These are phyloP conservation scores for Cromileptes altivelis DNA, from an alignment of 2,113 vertebrate genomes.

Conservation along the genomic window DNA sequence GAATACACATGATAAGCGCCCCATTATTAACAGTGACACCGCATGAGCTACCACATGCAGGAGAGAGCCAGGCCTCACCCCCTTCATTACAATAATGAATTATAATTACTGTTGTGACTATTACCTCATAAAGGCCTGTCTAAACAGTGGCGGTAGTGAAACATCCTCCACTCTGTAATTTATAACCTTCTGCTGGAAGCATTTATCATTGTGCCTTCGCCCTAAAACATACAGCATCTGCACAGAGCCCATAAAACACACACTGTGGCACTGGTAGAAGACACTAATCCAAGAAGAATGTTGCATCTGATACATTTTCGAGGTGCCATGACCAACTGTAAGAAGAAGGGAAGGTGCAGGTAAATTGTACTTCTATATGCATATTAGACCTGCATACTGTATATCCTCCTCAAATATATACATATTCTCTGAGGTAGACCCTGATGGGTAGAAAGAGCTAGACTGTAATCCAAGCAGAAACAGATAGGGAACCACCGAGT, in stretches of 20 bases:
- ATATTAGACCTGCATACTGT: not conserved
- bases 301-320: not conserved
- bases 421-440: slow-evolving; percentile 15
- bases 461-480: slow-evolving; percentile 23
- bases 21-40: slow-evolving; percentile 44
- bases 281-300: slow-evolving; percentile 6
- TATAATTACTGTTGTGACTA: slow-evolving; percentile 75
- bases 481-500: slow-evolving; percentile 21
- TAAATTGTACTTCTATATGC: slow-evolving; percentile 13
- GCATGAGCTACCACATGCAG: slow-evolving; percentile 14
- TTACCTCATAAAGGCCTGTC: slow-evolving; percentile 61
- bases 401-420: slow-evolving; percentile 8
- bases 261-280: not conserved
- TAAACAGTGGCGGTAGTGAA: slow-evolving; percentile 37
- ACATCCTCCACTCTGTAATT: slow-evolving; percentile 68
- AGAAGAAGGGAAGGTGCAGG: not conserved
- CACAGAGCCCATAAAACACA: slow-evolving; percentile 46
- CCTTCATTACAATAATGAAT: slow-evolving; percentile 76
- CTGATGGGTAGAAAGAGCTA: slow-evolving; percentile 17
- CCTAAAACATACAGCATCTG: slow-evolving; percentile 55
- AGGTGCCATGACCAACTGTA: not conserved
- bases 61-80: slow-evolving; percentile 47
- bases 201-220: slow-evolving; percentile 63
- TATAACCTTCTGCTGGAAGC: slow-evolving; percentile 51
- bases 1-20: slow-evolving; percentile 36